These are phyloP conservation scores for Rhodophaea formosa DNA, from an alignment of 2,888 invertebrate species.

Conservation along the genomic window DNA sequence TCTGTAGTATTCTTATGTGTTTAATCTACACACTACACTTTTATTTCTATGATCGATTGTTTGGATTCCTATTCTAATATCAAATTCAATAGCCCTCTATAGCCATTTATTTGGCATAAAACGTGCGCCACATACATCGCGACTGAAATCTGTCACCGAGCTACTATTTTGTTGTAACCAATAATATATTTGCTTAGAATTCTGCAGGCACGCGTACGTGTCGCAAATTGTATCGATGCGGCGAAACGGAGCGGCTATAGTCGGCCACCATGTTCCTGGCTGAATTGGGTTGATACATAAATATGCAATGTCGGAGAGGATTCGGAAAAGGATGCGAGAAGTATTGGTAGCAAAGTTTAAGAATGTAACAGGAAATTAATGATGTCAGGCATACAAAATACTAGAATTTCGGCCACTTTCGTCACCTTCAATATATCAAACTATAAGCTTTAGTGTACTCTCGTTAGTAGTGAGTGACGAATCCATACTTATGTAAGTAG, in stretches of 20 bases:
- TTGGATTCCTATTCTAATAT: not conserved
- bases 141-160: slow-evolving; percentile 32
- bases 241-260: slow-evolving; percentile 42
- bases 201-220: slow-evolving; percentile 32
- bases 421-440: no score
- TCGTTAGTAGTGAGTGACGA: no score
- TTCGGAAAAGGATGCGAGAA: not conserved
- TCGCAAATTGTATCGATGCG: slow-evolving; percentile 20
- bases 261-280: slow-evolving; percentile 1
- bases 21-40: no score
- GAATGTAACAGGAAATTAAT: not conserved
- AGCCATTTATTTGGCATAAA: slow-evolving; percentile 8
- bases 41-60: no score
- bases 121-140: slow-evolving; percentile 16
- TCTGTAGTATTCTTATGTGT: no score
- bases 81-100: slow-evolving; percentile 7
- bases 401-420: no score
- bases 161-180: slow-evolving; percentile 22
- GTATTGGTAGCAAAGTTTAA: not conserved
- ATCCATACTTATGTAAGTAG: no score
- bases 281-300: slow-evolving; percentile 5
- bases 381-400: no score
- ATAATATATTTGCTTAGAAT: slow-evolving; percentile 38
- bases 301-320: slow-evolving; percentile 2
- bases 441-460: no score